Evolutionary conservation across 2,888 invertebrate genomes (phyloP).

Genomic region (Caenorhabditis angaria): DNA sequence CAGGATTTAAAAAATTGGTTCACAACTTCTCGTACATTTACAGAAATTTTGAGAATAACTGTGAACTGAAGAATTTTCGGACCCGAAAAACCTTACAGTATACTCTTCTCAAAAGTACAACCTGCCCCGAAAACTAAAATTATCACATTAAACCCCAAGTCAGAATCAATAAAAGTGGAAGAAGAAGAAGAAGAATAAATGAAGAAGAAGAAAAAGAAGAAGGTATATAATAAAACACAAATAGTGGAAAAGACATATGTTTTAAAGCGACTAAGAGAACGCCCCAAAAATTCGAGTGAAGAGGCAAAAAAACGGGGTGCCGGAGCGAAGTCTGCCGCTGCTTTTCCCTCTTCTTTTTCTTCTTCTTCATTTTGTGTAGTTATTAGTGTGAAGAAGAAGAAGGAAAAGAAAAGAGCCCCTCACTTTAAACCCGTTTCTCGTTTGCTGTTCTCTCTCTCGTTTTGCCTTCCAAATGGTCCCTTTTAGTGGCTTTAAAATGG

Average conservation of each 20-base stretch:
- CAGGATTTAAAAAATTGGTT: too few species aligned
- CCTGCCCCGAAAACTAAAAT: too few species aligned
- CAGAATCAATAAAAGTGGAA: constrained; percentile 6
- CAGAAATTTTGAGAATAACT: too few species aligned
- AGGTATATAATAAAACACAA: constrained; percentile 6
- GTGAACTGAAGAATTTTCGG: too few species aligned
- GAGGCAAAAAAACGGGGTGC: neutral
- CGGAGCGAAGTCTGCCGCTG: neutral
- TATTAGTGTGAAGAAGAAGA: constrained; percentile 3
- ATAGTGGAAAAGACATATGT: constrained; percentile 7
- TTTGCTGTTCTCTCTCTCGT: constrained; percentile 3
- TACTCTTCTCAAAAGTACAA: too few species aligned
- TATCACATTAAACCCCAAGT: neutral
- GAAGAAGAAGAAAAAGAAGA: constrained; percentile 4
- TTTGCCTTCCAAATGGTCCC: neutral
- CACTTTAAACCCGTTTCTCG: constrained; percentile 5
- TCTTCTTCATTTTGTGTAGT: neutral
- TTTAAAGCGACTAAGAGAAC: constrained; percentile 7
- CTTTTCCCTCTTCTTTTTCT: too few species aligned
- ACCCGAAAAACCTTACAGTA: too few species aligned
- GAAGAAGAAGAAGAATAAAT: constrained; percentile 4
- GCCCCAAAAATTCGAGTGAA: constrained; percentile 1
- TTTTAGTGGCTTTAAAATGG: constrained; percentile 5
- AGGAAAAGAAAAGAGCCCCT: neutral
- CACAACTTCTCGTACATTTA: too few species aligned